These are phyloP conservation scores for Xanthia togata DNA, from an alignment of 2,888 invertebrate genomes.

Conservation along the genomic window DNA sequence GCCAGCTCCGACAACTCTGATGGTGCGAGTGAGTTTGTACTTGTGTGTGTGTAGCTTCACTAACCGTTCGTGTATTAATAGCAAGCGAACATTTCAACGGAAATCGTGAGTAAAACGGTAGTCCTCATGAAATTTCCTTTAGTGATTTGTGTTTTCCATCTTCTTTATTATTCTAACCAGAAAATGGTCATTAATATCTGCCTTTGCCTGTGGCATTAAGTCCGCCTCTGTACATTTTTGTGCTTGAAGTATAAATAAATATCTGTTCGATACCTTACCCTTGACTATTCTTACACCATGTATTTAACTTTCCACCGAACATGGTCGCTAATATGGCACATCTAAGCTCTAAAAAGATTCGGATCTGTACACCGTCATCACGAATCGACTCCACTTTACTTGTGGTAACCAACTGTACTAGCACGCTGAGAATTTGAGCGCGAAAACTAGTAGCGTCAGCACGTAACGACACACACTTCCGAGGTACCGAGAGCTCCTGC, in stretches of 20 bases:
- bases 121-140: background rate
- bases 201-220: too few relatives aligned
- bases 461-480: too few relatives aligned
- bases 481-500: too few relatives aligned
- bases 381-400: too few relatives aligned
- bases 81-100: background rate
- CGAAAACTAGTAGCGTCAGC: too few relatives aligned
- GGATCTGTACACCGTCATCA: background rate
- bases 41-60: slow-evolving; percentile 43
- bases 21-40: slow-evolving; percentile 75
- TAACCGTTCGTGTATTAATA: slow-evolving; percentile 34
- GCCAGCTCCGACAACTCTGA: slow-evolving; percentile 93
- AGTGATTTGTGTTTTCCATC: background rate
- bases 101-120: slow-evolving; percentile 29
- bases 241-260: too few relatives aligned
- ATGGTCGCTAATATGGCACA: background rate
- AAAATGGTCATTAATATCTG: background rate
- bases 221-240: too few relatives aligned
- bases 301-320: background rate
- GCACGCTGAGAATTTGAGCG: too few relatives aligned
- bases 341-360: background rate
- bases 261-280: background rate
- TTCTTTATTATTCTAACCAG: background rate
- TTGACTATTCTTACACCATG: background rate
- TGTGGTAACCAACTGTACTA: too few relatives aligned